Conservation (phyloP, 2,797 vertebrate genomes). For the Pyrrhura leucotis region DNA sequence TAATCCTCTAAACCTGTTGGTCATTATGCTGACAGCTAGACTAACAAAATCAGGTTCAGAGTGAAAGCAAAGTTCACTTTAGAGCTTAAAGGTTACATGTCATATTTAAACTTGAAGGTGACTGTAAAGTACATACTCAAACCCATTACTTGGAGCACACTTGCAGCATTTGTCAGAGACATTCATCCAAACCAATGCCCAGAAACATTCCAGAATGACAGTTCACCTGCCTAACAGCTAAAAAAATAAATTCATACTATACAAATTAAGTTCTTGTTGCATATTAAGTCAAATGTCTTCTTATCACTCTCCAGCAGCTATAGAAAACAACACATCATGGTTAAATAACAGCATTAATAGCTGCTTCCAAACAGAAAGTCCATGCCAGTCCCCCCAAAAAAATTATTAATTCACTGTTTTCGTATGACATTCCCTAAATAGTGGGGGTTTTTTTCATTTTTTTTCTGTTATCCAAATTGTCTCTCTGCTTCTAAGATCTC, state of each 20-base stretch:
- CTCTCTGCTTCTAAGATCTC: background rate
- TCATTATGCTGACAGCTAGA: background rate
- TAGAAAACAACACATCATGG: background rate
- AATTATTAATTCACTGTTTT: background rate
- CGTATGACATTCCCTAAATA: background rate
- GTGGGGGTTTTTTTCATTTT: rapidly evolving
- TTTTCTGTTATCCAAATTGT: background rate
- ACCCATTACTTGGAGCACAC: background rate
- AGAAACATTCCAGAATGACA: background rate
- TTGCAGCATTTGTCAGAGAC: background rate
- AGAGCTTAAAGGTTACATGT: background rate
- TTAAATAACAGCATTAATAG: background rate
- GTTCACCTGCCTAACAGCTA: background rate
- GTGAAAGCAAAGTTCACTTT: background rate
- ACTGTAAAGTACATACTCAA: background rate
- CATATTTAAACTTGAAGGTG: background rate
- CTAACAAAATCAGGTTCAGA: background rate
- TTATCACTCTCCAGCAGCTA: background rate
- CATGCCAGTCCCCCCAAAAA: background rate
- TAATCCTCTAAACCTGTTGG: background rate
- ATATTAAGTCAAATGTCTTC: background rate
- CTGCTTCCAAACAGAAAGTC: background rate
- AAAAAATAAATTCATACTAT: background rate
- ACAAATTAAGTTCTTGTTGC: background rate
- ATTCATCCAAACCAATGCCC: background rate